A percentile compares a stretch with the other conserved stretches of the same genome.
These are phyloP conservation scores for Saccostrea glomerata DNA, from an alignment of 1,140 invertebrate genomes.

Conservation along the genomic window DNA sequence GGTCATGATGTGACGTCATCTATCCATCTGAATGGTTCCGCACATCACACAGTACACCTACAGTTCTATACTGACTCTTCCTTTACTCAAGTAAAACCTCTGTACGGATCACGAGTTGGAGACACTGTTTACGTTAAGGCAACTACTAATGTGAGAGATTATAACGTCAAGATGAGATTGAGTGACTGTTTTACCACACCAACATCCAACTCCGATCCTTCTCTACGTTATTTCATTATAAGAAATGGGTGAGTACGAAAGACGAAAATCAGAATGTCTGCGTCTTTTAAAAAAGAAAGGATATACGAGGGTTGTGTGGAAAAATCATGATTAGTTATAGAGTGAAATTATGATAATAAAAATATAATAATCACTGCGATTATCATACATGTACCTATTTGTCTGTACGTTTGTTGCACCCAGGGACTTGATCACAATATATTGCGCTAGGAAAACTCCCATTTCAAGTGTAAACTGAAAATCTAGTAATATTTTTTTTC, in stretches of 20 bases:
- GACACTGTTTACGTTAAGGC: slow-evolving; percentile 42
- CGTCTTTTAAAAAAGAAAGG: background rate
- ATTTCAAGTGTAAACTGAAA: no score
- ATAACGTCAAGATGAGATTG: slow-evolving; percentile 47
- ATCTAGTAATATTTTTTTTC: no score
- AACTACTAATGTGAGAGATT: slow-evolving; percentile 6
- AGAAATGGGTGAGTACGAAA: slow-evolving; percentile 43
- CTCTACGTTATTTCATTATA: slow-evolving; percentile 25
- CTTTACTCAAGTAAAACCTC: background rate
- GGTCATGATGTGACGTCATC: background rate
- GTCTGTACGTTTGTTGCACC: no score
- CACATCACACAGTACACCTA: slow-evolving; percentile 7
- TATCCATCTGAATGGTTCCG: background rate
- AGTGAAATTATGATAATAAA: no score
- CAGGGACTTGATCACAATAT: no score
- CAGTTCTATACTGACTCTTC: slow-evolving; percentile 33
- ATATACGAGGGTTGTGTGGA: no score
- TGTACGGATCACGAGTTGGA: background rate
- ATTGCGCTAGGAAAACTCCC: no score
- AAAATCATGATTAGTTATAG: no score
- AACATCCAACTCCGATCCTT: background rate
- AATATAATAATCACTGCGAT: no score
- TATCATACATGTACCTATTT: no score
- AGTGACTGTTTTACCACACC: slow-evolving; percentile 40
- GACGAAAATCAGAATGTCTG: no score